Percentiles rank a stretch among this genome's conserved stretches.
phyloP scores from a whole-genome alignment of 1,140 invertebrate genomes.

The Tribolium madens region DNA sequence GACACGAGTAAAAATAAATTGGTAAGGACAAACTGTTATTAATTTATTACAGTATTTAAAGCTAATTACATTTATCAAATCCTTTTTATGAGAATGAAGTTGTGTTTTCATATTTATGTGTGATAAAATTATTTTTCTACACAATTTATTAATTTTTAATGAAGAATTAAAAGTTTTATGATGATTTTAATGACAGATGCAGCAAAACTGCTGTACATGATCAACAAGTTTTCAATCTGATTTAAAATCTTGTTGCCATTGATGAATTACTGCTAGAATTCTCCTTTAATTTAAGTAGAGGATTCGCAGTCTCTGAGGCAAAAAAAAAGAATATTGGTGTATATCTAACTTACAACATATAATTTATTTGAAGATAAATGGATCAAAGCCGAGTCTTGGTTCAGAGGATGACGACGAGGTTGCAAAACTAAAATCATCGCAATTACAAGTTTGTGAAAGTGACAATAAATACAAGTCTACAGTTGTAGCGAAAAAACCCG shows the following conservation, averaged over 20 bases:
- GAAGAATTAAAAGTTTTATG: too few relatives aligned
- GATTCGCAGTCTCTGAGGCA: constrained; percentile 62
- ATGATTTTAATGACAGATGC: constrained; percentile 47
- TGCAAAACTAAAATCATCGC: constrained; percentile 64
- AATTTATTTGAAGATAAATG: neutral
- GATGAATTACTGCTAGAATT: constrained; percentile 65
- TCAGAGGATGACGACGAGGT: constrained; percentile 63
- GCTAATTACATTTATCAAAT: too few relatives aligned
- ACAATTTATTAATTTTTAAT: too few relatives aligned
- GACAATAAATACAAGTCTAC: constrained; percentile 3
- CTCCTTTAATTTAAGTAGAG: constrained; percentile 58
- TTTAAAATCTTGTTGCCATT: constrained; percentile 50
- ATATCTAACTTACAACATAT: neutral
- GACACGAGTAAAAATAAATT: constrained; percentile 21
- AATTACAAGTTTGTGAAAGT: constrained; percentile 49
- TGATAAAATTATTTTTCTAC: too few relatives aligned
- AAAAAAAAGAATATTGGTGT: neutral
- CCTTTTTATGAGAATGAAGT: too few relatives aligned
- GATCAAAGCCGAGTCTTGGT: neutral
- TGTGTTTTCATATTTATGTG: too few relatives aligned
- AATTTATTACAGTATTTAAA: neutral
- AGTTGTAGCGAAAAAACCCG: constrained; percentile 12
- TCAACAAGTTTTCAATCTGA: constrained; percentile 66
- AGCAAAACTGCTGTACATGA: constrained; percentile 27
- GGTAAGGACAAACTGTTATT: constrained; percentile 8